These are phyloP conservation scores for Reticulitermes lucifugus DNA, from an alignment of 2,888 invertebrate genomes.

Conservation along the genomic window DNA sequence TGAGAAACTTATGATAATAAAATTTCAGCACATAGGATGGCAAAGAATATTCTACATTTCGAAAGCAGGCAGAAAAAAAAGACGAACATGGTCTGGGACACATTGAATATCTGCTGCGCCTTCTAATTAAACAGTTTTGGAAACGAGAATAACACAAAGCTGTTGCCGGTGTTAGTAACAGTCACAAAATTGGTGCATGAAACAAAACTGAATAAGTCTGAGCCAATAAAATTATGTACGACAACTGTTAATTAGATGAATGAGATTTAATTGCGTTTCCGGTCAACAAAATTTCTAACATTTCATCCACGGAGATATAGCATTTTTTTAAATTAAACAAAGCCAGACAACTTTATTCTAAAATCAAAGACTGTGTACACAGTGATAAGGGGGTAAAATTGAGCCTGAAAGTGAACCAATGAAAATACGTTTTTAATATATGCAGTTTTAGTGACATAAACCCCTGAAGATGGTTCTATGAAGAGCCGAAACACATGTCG, in stretches of 20 bases:
- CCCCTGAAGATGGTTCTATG: too few species aligned
- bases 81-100: not conserved
- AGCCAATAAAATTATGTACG: not conserved
- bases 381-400: too few species aligned
- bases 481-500: too few species aligned
- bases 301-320: too few species aligned
- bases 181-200: not conserved
- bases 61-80: not conserved
- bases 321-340: constrained; percentile 23
- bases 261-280: constrained; percentile 31
- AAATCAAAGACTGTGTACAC: too few species aligned
- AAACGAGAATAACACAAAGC: not conserved
- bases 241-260: constrained; percentile 13
- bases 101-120: not conserved
- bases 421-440: too few species aligned
- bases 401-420: too few species aligned
- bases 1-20: not conserved
- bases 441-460: too few species aligned
- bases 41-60: not conserved
- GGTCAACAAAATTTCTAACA: not conserved
- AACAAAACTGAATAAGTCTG: not conserved
- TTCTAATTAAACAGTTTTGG: constrained; percentile 20
- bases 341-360: not conserved
- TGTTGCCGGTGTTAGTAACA: not conserved
- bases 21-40: not conserved